Base-by-base conservation (phyloP, 2,113 vertebrate species). In the Tragelaphus strepsiceros region DNA sequence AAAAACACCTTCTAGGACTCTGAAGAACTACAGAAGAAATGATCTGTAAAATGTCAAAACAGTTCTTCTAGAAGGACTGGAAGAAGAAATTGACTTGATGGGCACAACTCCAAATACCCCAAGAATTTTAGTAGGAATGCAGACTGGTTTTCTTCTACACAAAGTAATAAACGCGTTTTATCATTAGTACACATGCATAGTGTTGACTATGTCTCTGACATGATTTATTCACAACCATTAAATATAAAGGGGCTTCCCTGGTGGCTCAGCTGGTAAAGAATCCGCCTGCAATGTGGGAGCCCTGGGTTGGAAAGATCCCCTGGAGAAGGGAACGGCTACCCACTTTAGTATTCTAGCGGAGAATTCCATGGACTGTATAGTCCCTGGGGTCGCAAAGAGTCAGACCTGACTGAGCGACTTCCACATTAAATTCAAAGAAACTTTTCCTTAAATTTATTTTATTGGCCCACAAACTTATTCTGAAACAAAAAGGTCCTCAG, bases 41-140 rank as follows among this genome's bases (percentile, higher is more conserved):
- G 30, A 93, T 91, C 53, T 71, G 26, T 74, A 93, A 97, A 96
- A 97, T 94, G 43, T 54, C 64, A 96, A 96, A 95, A 96, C 13
- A 95, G 96, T 97, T 94, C 59, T 86, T 96, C 61, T 96, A 86
- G 85, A 85, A 96, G n/a, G 49, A 83, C 0, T 83, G 17, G 62
- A 83, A 82, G 54, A 54, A 87, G 82, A 94, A 88, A 92, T 8
- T 71, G 58, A 95, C 26, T 96, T 22, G n/a, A 56, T 8, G 14
- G 89, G 85, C 71, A 88, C 21, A 54, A 90, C 32, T 88, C 74
- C 94, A 97, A 84, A 98, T 35, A 97, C 3, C 35, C 46, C 59
- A 95, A 82, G 80, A 94, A 83, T 83, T 92, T 95, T 74, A 92
- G 59, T 49, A 92, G 95, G 61, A 95, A 86, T 84, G 46, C 91